Evolutionary conservation across 2,113 vertebrate species (phyloP), one percentile per base, ranked within the genome.

Genomic region (Malurus elegans): DNA sequence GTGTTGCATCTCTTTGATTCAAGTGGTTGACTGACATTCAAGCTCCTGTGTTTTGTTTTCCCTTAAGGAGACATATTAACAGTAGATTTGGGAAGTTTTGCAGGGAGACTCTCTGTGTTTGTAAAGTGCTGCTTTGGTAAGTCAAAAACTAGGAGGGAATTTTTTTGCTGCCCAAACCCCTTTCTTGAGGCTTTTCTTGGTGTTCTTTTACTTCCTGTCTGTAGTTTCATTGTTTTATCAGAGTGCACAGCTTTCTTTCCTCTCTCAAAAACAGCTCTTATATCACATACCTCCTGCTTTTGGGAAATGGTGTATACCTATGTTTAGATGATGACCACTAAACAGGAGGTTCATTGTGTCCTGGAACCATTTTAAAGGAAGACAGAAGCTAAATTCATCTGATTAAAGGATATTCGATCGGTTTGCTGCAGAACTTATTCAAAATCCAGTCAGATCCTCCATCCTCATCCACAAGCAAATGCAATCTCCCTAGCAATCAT

Each of bases 371-470:
- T 38, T 74, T 42, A 54, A 70, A 93, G 54, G 70, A 54, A 44
- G 69, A 31, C 32, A 74, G 65, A 67, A 84, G 65, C 44, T 80
- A 92, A 92, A 95, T 86, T 82, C 53, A 61, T 19, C 47, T 67
- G 40, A 60, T 78, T 74, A 92, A 80, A 86, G 56, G 57, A 50
- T 60, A 51, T 88, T 88, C 9, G 21, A 91, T 78, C 34, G 25
- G 61, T 88, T 58, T 53, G 65, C 57, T 60, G 72, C 83, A 92
- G 86, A 71, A 88, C 75, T 93, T 67, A 88, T 54, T 92, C 45
- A 91, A 92, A 95, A 95, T 64, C 72, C 64, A 83, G 67, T 92
- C 90, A 96, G 90, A 91, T 85, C 51, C 19, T 90, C 54, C 70
- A 62, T 69, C 71, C 65, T 90, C 81, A 78, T 82, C 79, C 90